Evolutionary conservation across 2,797 vertebrate species (phyloP).

Genomic region (Danionella dracula): DNA sequence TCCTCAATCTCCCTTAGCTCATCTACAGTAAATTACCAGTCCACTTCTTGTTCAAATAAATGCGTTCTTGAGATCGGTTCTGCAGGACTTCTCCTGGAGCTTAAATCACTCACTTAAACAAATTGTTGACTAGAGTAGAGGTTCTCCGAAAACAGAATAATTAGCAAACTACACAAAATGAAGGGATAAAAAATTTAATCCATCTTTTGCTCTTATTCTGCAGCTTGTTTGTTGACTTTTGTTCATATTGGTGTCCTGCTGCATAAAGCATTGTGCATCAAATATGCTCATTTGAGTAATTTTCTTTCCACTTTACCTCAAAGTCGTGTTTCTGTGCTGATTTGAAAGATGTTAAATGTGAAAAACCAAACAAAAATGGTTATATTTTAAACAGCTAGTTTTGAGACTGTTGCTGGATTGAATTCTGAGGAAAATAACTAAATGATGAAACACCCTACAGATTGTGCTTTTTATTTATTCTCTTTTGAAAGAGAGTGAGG

Average conservation of each 20-base stretch:
- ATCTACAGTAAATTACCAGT: conserved; percentile 13
- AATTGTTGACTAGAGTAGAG: too few species aligned
- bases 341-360: not conserved
- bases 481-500: too few species aligned
- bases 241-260: not conserved
- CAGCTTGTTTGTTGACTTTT: not conserved
- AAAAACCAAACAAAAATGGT: not conserved
- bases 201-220: not conserved
- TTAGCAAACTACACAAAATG: not conserved
- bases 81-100: not conserved
- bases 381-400: not conserved
- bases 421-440: not conserved
- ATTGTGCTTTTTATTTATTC: too few species aligned
- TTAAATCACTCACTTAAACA: too few species aligned
- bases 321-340: not conserved
- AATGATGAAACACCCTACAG: too few species aligned
- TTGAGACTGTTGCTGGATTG: not conserved
- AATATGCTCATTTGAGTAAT: not conserved
- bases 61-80: conserved; percentile 4
- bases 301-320: not conserved
- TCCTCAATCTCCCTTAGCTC: conserved; percentile 4
- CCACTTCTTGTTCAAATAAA: conserved; percentile 26
- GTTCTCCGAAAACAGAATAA: not conserved
- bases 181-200: not conserved
- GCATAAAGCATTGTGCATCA: not conserved